A percentile compares a stretch with the other conserved stretches of the same genome.
These are phyloP conservation scores for Chlamydotis undulata DNA, from an alignment of 2,113 vertebrate genomes.

Conservation along the genomic window DNA sequence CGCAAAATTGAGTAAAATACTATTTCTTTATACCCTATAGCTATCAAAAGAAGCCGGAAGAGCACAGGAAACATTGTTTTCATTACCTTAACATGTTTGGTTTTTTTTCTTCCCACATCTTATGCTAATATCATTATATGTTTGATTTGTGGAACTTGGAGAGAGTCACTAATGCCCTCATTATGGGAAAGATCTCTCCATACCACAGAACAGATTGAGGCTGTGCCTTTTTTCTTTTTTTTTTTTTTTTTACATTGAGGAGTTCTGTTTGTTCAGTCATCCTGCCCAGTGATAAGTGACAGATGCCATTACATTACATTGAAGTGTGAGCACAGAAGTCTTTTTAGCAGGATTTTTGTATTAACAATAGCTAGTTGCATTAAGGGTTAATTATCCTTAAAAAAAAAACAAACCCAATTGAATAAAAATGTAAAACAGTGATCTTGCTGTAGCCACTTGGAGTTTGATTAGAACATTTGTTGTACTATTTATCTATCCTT, in stretches of 20 bases:
- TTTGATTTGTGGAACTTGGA: neutral
- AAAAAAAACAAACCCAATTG: neutral
- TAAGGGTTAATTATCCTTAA: neutral
- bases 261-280: neutral
- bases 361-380: neutral
- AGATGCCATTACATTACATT: neutral
- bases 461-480: neutral
- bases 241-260: neutral
- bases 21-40: neutral
- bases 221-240: neutral
- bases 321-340: neutral
- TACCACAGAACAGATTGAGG: neutral
- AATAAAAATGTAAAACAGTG: neutral
- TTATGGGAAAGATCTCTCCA: neutral
- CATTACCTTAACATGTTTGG: neutral
- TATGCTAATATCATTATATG: neutral
- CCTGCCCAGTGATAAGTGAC: neutral
- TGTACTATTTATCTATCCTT: neutral
- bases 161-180: neutral
- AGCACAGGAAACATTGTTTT: neutral
- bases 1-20: neutral
- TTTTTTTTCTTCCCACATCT: too few species aligned
- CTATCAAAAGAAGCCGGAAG: neutral
- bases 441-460: neutral
- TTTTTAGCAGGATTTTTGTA: neutral